phyloP scores from a whole-genome alignment of 2,113 vertebrate species.

The Ciconia boyciana region DNA sequence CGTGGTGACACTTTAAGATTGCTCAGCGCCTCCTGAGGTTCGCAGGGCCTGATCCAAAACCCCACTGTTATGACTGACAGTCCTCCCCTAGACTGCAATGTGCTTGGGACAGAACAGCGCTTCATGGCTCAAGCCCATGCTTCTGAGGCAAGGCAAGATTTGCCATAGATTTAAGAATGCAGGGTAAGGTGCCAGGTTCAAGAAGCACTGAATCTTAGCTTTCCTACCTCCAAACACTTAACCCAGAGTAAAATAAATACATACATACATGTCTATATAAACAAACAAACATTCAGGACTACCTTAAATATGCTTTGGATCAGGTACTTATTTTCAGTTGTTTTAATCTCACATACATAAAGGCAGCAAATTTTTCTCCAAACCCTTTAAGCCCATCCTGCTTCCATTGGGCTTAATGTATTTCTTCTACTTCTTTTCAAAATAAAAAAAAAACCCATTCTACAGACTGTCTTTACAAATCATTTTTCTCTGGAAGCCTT shows the following conservation, averaged over 20 bases:
- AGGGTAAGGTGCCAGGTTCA: neutral
- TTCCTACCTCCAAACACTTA: neutral
- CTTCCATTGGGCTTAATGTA: neutral
- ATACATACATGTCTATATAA: neutral
- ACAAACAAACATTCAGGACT: neutral
- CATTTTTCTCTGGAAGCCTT: neutral
- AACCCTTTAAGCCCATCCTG: neutral
- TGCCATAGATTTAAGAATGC: neutral
- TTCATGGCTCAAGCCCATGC: neutral
- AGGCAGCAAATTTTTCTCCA: neutral
- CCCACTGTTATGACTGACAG: neutral
- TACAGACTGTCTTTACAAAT: neutral
- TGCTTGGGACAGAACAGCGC: fast-evolving
- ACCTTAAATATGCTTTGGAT: neutral
- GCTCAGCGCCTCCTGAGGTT: neutral
- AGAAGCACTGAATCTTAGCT: neutral
- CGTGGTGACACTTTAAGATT: neutral
- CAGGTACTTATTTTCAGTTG: neutral
- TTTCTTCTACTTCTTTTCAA: neutral
- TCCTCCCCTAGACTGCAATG: neutral
- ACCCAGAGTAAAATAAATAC: neutral
- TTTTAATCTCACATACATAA: neutral
- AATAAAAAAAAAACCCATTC: neutral
- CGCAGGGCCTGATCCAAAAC: neutral
- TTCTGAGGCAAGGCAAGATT: neutral